These are phyloP conservation scores for Conistra vaccinii DNA, from an alignment of 2,888 invertebrate species.

Conservation along the genomic window DNA sequence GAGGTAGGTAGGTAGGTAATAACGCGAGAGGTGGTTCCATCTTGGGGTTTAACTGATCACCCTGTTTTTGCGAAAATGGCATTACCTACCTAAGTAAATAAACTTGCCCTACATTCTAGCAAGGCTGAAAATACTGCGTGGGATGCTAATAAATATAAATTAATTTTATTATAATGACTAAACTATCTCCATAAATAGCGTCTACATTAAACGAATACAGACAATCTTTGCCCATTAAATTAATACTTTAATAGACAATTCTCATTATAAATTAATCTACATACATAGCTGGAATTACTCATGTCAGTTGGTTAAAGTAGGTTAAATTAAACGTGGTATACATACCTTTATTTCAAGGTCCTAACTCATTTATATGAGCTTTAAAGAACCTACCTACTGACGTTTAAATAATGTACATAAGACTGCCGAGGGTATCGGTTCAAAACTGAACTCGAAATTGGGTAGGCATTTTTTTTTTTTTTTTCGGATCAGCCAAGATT, in stretches of 20 bases:
- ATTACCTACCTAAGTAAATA: neutral
- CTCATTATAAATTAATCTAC: slow-evolving; percentile 31
- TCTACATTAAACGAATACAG: neutral
- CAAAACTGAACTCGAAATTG: neutral
- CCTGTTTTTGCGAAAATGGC: neutral
- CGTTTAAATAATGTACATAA: neutral
- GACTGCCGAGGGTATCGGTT: neutral
- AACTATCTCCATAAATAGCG: slow-evolving; percentile 19
- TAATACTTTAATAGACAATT: slow-evolving; percentile 26
- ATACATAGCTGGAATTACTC: slow-evolving; percentile 32
- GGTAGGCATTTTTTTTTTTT: neutral
- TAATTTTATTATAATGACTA: neutral
- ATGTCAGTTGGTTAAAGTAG: slow-evolving; percentile 35
- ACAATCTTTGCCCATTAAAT: slow-evolving; percentile 35
- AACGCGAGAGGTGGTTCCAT: neutral
- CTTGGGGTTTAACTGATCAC: neutral
- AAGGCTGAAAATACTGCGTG: slow-evolving; percentile 18
- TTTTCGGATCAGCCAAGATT: neutral
- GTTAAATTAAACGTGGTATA: slow-evolving; percentile 26
- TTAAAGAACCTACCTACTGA: no score
- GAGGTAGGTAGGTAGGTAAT: no score
- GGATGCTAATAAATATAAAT: slow-evolving; percentile 6
- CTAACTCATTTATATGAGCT: neutral
- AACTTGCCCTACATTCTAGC: neutral
- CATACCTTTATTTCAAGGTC: slow-evolving; percentile 28